A percentile compares a stretch with the other conserved stretches of the same genome.
Evolutionary conservation across 2,113 vertebrate genomes (phyloP).

Genomic region (Tragelaphus strepsiceros): DNA sequence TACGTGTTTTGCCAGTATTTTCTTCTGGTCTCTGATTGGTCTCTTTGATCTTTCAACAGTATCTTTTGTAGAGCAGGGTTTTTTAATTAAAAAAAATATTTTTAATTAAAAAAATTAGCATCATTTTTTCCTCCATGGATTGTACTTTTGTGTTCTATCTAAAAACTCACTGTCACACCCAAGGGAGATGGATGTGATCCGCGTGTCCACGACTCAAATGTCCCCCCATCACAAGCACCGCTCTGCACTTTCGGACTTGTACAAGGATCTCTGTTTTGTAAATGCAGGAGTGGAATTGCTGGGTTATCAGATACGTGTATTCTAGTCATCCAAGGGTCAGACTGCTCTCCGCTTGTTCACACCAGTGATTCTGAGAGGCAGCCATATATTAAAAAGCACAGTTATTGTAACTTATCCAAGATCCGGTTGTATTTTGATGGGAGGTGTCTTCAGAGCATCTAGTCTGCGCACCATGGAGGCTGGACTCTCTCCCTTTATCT

Average conservation of each 20-base stretch:
- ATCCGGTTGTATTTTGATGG: background rate
- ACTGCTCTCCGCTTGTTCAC: background rate
- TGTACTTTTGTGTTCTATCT: fast-evolving
- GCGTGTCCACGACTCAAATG: background rate
- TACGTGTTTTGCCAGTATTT: background rate
- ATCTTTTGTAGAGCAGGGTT: background rate
- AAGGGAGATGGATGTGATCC: background rate
- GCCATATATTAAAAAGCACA: background rate
- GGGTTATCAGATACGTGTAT: fast-evolving
- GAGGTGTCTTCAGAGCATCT: too few species aligned
- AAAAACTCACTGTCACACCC: background rate
- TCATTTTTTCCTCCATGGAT: background rate
- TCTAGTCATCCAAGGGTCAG: background rate
- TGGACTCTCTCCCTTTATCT: fast-evolving
- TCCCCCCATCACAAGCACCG: background rate
- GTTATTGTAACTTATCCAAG: background rate
- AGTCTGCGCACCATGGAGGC: fast-evolving
- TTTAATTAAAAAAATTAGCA: background rate
- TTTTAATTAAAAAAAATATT: fast-evolving
- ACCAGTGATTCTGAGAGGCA: background rate
- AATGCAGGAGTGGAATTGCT: background rate
- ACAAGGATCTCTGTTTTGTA: background rate
- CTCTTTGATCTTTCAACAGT: background rate
- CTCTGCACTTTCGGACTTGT: background rate
- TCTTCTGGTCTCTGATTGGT: too few species aligned